A percentile compares a stretch with the other conserved stretches of the same genome.
Evolutionary conservation across 2,113 vertebrate species (phyloP).

Genomic region (Cephalopholis sonnerati): DNA sequence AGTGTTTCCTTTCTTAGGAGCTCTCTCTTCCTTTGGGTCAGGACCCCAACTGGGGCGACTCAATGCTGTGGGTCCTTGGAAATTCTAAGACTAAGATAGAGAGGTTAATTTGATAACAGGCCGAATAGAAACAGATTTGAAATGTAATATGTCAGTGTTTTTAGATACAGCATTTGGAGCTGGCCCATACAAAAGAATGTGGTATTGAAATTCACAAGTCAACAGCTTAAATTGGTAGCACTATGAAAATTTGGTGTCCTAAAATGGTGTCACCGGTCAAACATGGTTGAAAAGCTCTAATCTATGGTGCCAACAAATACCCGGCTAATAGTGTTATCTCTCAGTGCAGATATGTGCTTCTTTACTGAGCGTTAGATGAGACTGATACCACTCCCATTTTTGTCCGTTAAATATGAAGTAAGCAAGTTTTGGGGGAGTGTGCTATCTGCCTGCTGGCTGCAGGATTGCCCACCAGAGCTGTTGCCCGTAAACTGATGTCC

Average conservation of each 20-base stretch:
- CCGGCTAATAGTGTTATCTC: too few species aligned
- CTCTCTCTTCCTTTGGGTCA: neutral
- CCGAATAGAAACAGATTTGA: neutral
- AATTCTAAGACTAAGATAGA: neutral
- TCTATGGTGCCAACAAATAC: neutral
- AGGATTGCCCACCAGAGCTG: too few species aligned
- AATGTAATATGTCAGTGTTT: neutral
- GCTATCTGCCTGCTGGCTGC: too few species aligned
- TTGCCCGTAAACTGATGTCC: too few species aligned
- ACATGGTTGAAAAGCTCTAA: neutral
- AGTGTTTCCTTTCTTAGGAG: constrained; percentile 22
- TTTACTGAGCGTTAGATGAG: too few species aligned
- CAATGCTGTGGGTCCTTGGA: neutral
- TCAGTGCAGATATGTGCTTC: too few species aligned
- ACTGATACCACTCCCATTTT: too few species aligned
- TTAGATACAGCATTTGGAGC: neutral
- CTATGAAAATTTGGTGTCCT: neutral
- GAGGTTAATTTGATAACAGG: neutral
- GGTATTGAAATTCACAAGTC: neutral
- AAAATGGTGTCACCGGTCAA: neutral
- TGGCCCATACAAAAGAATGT: neutral
- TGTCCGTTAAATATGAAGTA: too few species aligned
- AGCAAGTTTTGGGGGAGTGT: too few species aligned
- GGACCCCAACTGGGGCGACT: neutral
- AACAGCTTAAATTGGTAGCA: neutral